These are phyloP conservation scores for Lindbergichthys nudifrons DNA, from an alignment of 2,797 vertebrate genomes.

Conservation along the genomic window DNA sequence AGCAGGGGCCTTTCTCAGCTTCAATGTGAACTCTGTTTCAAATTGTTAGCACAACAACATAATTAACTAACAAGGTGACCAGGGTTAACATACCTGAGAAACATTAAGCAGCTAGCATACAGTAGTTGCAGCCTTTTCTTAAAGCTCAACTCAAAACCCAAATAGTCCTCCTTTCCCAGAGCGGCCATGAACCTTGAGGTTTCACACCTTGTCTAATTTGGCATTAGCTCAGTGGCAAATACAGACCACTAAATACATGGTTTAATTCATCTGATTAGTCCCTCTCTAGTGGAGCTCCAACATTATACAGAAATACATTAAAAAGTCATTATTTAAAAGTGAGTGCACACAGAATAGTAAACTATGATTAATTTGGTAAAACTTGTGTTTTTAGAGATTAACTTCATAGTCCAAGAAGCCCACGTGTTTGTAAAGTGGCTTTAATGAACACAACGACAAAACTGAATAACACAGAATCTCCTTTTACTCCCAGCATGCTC, in stretches of 20 bases:
- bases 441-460: neutral
- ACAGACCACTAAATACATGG: neutral
- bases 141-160: neutral
- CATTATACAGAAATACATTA: slow-evolving; percentile 16
- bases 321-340: slow-evolving; percentile 29
- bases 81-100: neutral
- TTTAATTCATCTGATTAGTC: neutral
- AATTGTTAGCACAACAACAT: neutral
- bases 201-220: neutral
- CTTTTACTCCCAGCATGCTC: slow-evolving; percentile 7
- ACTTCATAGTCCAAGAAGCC: neutral
- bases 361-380: slow-evolving; percentile 12
- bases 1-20: too few relatives aligned
- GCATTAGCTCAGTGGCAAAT: neutral
- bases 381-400: slow-evolving; percentile 36
- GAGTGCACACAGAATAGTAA: neutral
- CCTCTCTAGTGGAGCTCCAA: neutral
- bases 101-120: neutral
- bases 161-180: neutral
- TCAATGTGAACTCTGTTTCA: too few relatives aligned
- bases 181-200: neutral
- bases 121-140: neutral
- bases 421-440: slow-evolving; percentile 14
- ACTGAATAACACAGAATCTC: slow-evolving; percentile 20
- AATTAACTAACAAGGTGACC: neutral